A percentile compares a stretch with the other conserved stretches of the same genome.
Evolutionary conservation across 2,797 vertebrate genomes (phyloP).

Genomic region (Urosaurus nigricauda): DNA sequence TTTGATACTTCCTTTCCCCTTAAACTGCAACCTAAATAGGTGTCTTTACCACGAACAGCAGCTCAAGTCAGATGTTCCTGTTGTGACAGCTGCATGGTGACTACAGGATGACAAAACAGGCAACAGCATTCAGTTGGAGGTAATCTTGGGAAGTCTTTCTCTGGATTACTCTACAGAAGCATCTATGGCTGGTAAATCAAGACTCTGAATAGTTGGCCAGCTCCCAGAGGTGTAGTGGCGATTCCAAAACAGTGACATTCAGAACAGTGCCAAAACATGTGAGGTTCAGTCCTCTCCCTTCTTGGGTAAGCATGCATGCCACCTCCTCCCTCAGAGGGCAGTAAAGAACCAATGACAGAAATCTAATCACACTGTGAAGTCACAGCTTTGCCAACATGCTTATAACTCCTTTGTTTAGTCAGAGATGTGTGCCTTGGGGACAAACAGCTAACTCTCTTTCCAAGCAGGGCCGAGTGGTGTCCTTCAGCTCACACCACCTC

Average conservation of each 20-base stretch:
- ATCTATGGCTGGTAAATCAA: slow-evolving; percentile 4
- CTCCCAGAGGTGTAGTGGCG: too few species aligned
- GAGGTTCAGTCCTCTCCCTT: too few species aligned
- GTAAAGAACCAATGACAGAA: slow-evolving; percentile 24
- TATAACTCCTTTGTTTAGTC: background rate
- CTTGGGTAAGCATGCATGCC: background rate
- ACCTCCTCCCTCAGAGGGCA: background rate
- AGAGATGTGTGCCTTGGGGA: background rate
- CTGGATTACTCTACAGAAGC: background rate
- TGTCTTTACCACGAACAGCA: slow-evolving; percentile 70
- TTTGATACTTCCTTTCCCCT: slow-evolving; percentile 60
- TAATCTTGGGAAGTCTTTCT: slow-evolving; percentile 21
- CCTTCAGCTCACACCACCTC: slow-evolving; percentile 40
- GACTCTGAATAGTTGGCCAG: background rate
- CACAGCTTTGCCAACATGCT: slow-evolving; percentile 37
- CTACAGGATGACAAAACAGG: slow-evolving; percentile 40
- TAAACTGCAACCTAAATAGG: slow-evolving; percentile 72
- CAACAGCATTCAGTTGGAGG: slow-evolving; percentile 48
- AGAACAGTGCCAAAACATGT: background rate
- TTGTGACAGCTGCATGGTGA: slow-evolving; percentile 65
- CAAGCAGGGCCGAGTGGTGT: background rate
- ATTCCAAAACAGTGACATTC: background rate
- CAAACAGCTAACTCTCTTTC: slow-evolving; percentile 27
- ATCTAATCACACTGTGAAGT: background rate
- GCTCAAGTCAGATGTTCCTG: slow-evolving; percentile 66